Conservation (phyloP, 2,797 vertebrate genomes). For the Gymnothorax javanicus region DNA sequence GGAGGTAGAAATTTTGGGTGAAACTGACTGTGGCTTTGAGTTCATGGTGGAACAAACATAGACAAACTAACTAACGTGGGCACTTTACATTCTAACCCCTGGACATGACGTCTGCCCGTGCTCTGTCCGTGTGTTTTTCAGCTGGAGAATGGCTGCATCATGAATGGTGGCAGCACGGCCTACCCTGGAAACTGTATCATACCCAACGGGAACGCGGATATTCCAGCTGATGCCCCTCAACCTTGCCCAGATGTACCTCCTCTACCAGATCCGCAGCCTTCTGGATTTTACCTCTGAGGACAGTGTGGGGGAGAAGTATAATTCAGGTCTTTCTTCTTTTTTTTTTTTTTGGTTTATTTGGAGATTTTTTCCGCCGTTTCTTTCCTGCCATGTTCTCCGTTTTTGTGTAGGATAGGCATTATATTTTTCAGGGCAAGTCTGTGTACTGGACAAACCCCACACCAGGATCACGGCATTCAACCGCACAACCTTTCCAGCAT, state of each 20-base stretch:
- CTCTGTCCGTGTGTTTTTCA: slow-evolving; percentile 39
- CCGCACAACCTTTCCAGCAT: background rate
- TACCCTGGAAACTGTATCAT: slow-evolving; percentile 57
- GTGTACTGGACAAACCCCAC: background rate
- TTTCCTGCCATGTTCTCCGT: background rate
- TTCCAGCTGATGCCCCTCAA: slow-evolving; percentile 55
- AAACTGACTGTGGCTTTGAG: too few relatives aligned
- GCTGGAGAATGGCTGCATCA: slow-evolving; percentile 67
- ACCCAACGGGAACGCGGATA: slow-evolving; percentile 54
- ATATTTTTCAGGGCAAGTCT: background rate
- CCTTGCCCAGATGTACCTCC: slow-evolving; percentile 54
- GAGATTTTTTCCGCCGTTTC: background rate
- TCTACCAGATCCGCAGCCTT: slow-evolving; percentile 58
- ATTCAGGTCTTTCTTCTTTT: slow-evolving; percentile 40
- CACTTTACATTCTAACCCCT: too few relatives aligned
- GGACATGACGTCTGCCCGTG: background rate
- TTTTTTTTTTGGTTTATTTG: slow-evolving; percentile 38
- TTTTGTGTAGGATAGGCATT: background rate
- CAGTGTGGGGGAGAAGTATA: slow-evolving; percentile 37
- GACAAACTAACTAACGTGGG: too few relatives aligned
- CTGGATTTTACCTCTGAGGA: slow-evolving; percentile 69
- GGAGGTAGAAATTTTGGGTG: too few relatives aligned
- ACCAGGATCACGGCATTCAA: background rate
- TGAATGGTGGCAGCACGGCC: slow-evolving; percentile 35
- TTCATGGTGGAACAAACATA: too few relatives aligned